These are phyloP conservation scores for Nephrotoma flavescens DNA, from an alignment of 2,888 invertebrate species.

Conservation along the genomic window DNA sequence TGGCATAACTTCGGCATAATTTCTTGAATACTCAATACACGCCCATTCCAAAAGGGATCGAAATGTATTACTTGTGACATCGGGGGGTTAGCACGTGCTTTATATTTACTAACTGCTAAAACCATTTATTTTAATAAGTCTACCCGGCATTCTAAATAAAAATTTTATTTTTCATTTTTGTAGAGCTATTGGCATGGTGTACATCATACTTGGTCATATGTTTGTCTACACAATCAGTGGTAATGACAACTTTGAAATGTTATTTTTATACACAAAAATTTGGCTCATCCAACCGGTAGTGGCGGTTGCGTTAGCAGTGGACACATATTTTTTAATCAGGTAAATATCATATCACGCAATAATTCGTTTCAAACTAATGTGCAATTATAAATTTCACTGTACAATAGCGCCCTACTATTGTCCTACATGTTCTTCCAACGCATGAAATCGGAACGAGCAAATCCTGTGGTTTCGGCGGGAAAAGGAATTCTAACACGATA, in stretches of 20 bases:
- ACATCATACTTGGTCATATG: conserved; percentile 40
- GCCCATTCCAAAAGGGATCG: too few relatives aligned
- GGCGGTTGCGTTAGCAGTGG: conserved; percentile 34
- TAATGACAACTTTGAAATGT: conserved; percentile 26
- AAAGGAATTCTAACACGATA: conserved; percentile 25
- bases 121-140: neutral
- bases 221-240: conserved; percentile 29
- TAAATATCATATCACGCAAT: conserved; percentile 14
- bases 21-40: too few relatives aligned
- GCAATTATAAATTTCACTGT: neutral
- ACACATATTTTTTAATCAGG: conserved; percentile 35
- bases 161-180: neutral
- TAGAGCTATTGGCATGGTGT: conserved; percentile 34
- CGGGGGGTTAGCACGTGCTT: too few relatives aligned
- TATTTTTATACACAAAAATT: conserved; percentile 24
- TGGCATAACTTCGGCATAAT: too few relatives aligned
- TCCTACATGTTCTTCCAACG: conserved; percentile 14
- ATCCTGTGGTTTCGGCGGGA: conserved; percentile 6
- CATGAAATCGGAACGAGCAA: conserved; percentile 11
- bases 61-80: too few relatives aligned
- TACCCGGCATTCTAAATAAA: neutral
- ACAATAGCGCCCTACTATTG: conserved; percentile 11
- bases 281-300: conserved; percentile 28
- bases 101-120: too few relatives aligned
- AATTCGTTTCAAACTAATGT: neutral